A percentile compares a stretch with the other conserved stretches of the same genome.
Evolutionary conservation across 1,140 invertebrate genomes (phyloP).

Genomic region (Apis dorsata): DNA sequence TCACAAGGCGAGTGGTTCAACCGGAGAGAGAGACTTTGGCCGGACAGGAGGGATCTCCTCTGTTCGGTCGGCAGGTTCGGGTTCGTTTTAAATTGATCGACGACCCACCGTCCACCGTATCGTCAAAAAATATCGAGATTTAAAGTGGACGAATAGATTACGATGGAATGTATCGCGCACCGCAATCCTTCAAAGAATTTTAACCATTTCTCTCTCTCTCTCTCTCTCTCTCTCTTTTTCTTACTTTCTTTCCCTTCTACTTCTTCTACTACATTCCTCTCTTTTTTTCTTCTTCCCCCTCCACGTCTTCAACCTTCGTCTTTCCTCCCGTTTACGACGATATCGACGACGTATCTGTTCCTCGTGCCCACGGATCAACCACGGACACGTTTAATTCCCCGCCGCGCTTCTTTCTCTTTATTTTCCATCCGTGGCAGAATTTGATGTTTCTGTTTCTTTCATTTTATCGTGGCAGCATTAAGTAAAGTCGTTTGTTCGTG

Average conservation of each 20-base stretch:
- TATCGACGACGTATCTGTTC: constrained; percentile 44
- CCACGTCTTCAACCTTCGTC: too few relatives aligned
- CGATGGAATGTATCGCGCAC: constrained; percentile 40
- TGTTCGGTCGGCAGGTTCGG: background rate
- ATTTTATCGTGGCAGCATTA: constrained; percentile 9
- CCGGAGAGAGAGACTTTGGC: constrained; percentile 21
- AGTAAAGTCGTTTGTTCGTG: constrained; percentile 13
- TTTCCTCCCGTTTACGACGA: constrained; percentile 13
- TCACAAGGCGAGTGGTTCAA: constrained; percentile 34
- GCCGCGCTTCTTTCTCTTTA: constrained; percentile 1
- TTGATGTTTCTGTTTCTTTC: constrained; percentile 39
- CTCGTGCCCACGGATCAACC: constrained; percentile 33
- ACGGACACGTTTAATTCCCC: constrained; percentile 44
- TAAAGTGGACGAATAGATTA: constrained; percentile 53
- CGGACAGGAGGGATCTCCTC: constrained; percentile 13
- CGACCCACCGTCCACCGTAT: constrained; percentile 41
- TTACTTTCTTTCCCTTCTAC: background rate
- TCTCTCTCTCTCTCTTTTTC: background rate
- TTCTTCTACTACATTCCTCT: background rate
- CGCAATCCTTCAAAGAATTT: constrained; percentile 52
- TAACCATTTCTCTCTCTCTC: constrained; percentile 39
- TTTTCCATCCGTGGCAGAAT: constrained; percentile 25
- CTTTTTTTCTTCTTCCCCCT: background rate
- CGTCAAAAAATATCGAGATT: constrained; percentile 53
- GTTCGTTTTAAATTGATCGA: constrained; percentile 56